A percentile compares a stretch with the other conserved stretches of the same genome.
phyloP scores from a whole-genome alignment of 2,888 invertebrate genomes.

The Spodoptera littoralis region DNA sequence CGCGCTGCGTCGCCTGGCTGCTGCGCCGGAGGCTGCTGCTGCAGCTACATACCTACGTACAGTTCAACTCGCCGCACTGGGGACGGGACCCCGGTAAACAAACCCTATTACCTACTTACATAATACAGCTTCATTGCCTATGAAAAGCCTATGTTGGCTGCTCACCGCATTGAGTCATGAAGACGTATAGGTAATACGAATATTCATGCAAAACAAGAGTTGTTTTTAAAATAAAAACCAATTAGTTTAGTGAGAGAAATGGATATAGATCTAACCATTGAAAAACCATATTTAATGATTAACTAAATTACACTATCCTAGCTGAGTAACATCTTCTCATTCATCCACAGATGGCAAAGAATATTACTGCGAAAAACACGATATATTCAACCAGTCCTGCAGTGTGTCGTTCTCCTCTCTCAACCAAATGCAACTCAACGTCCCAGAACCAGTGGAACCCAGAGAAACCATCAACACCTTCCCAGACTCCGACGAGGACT shows the following conservation, averaged over 20 bases:
- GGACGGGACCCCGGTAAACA: conserved; percentile 74
- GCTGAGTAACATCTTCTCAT: too few species aligned
- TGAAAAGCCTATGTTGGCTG: too few species aligned
- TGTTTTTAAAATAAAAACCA: too few species aligned
- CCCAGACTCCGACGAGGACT: conserved; percentile 82
- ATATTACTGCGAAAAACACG: conserved; percentile 86
- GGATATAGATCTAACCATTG: too few species aligned
- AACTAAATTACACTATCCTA: too few species aligned
- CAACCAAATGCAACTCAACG: conserved; percentile 80
- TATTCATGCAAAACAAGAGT: too few species aligned
- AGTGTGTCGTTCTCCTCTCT: conserved; percentile 82
- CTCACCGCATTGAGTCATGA: too few species aligned
- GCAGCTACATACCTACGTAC: conserved; percentile 98
- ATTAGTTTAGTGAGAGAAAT: too few species aligned
- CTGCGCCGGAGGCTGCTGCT: conserved; percentile 95
- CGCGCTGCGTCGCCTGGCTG: conserved; percentile 98
- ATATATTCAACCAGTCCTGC: conserved; percentile 81
- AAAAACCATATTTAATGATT: too few species aligned
- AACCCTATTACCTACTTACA: too few species aligned
- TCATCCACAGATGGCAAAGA: conserved; percentile 79
- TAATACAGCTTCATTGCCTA: too few species aligned
- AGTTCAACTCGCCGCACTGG: conserved; percentile 90
- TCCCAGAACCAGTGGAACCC: conserved; percentile 80
- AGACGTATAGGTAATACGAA: too few species aligned
- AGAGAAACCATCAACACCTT: conserved; percentile 76